These are phyloP conservation scores for Calephelis perditalis DNA, from an alignment of 2,888 invertebrate species.

Conservation along the genomic window DNA sequence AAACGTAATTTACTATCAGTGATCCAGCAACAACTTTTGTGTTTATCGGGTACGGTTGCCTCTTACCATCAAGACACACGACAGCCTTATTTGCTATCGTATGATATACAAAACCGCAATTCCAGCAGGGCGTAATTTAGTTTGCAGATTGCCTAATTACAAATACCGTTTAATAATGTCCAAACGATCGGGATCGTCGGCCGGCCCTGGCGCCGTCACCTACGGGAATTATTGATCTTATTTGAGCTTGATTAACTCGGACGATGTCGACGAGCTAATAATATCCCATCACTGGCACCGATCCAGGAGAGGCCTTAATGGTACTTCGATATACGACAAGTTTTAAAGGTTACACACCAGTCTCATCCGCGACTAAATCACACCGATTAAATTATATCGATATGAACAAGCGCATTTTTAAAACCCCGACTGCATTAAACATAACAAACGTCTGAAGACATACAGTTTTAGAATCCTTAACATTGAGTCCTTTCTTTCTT, in stretches of 20 bases:
- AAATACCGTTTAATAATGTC: constrained; percentile 11
- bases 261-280: constrained; percentile 72
- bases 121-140: no score
- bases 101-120: no score
- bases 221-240: constrained; percentile 75
- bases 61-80: no score
- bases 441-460: no score
- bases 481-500: no score
- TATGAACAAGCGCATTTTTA: no score
- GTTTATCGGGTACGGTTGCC: no score
- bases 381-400: constrained; percentile 17
- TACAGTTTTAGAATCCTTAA: no score
- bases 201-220: constrained; percentile 61
- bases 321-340: constrained; percentile 72
- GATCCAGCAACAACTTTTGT: no score
- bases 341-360: constrained; percentile 60
- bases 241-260: constrained; percentile 76
- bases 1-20: no score
- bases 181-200: constrained; percentile 28
- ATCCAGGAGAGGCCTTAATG: constrained; percentile 73
- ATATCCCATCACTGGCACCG: constrained; percentile 68
- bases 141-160: neutral
- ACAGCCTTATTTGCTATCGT: no score
- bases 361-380: constrained; percentile 41
- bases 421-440: no score